Evolutionary conservation across 1,140 invertebrate species (phyloP).

Genomic region (Tetragonula clypearis): DNA sequence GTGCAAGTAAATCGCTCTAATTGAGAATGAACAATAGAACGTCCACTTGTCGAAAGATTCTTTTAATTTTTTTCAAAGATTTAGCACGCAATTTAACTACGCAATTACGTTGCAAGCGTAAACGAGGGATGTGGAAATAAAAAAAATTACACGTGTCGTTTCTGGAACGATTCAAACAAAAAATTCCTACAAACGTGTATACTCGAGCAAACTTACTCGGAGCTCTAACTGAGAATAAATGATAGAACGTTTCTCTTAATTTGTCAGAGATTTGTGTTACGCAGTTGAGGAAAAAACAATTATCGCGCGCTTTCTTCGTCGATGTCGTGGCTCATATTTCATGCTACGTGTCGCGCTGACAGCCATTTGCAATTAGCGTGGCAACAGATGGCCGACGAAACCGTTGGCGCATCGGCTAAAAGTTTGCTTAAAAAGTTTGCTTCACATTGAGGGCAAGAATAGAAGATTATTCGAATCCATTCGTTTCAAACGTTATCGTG

Average conservation of each 20-base stretch:
- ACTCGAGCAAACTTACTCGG: background rate
- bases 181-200: no score
- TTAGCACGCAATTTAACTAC: background rate
- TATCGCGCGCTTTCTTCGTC: background rate
- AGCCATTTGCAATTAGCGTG: slow-evolving; percentile 46
- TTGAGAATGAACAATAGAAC: background rate
- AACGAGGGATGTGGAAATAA: background rate
- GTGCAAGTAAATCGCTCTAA: background rate
- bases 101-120: background rate
- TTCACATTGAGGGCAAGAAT: background rate
- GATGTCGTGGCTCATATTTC: slow-evolving; percentile 34
- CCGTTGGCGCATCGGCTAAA: background rate
- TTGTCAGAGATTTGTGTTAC: background rate
- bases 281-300: slow-evolving; percentile 33
- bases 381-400: slow-evolving; percentile 29
- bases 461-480: background rate
- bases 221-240: background rate
- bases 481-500: background rate
- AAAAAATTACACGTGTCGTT: background rate
- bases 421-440: background rate
- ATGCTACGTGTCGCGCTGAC: slow-evolving; percentile 34
- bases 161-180: background rate
- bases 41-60: background rate
- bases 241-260: background rate
- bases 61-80: background rate